phyloP scores from a whole-genome alignment of 2,113 vertebrate species.

The Phylloscopus trochilus region DNA sequence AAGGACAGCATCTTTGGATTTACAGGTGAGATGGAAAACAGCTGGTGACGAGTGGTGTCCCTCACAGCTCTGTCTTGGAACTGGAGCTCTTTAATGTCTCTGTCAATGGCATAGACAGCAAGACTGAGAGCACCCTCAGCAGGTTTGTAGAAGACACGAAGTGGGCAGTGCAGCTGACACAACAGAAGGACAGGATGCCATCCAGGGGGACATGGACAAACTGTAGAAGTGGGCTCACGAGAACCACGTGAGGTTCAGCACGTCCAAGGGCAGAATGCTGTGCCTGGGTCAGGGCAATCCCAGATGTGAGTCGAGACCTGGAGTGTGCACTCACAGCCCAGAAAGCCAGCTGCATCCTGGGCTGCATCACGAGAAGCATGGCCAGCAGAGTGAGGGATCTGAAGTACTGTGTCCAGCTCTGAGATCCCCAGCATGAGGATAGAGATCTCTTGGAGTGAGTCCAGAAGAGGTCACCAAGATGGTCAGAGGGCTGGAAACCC shows the following conservation, averaged over 20 bases:
- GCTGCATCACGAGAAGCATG: fast-evolving
- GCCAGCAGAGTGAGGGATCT: background rate
- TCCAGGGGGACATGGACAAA: background rate
- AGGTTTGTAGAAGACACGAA: background rate
- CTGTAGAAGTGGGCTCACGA: fast-evolving
- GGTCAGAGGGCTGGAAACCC: background rate
- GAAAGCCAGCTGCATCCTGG: too few relatives aligned
- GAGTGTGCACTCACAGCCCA: background rate
- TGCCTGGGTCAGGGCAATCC: background rate
- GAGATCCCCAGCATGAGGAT: background rate
- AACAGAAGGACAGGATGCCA: too few relatives aligned
- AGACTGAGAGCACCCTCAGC: background rate
- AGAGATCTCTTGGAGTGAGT: background rate
- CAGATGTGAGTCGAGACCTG: fast-evolving
- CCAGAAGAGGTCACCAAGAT: background rate
- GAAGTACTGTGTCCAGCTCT: background rate
- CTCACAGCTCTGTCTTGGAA: background rate
- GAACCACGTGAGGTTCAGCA: background rate
- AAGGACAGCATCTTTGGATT: background rate
- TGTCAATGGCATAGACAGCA: too few relatives aligned
- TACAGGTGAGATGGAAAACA: background rate
- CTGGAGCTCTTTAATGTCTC: background rate
- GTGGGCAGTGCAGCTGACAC: background rate
- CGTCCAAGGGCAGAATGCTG: background rate
- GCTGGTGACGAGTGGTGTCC: too few relatives aligned